Evolutionary conservation across 2,797 vertebrate genomes (phyloP).

Genomic region (Carcharodon carcharias): DNA sequence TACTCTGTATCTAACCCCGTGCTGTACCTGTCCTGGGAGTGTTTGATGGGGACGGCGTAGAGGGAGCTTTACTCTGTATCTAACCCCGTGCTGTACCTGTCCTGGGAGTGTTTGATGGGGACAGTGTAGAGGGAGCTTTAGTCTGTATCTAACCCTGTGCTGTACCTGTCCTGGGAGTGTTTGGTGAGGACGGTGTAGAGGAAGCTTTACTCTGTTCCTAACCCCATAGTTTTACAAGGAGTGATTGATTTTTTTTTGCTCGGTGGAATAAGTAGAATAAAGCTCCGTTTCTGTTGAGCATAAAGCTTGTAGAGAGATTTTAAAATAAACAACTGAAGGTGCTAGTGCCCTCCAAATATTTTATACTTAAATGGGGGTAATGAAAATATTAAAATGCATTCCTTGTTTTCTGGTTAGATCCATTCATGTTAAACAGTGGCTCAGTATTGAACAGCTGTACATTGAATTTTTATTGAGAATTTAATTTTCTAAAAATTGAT

Average conservation of each 20-base stretch:
- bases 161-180: too few species aligned
- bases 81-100: fast-evolving
- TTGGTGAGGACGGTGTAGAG: background rate
- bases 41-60: too few species aligned
- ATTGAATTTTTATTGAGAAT: slow-evolving; percentile 7
- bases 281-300: background rate
- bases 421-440: slow-evolving; percentile 1
- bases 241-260: background rate
- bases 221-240: background rate
- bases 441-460: slow-evolving; percentile 3
- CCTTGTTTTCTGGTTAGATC: background rate
- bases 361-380: background rate
- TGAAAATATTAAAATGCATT: slow-evolving; percentile 6
- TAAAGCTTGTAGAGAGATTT: background rate
- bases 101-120: too few species aligned
- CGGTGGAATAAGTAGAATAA: background rate
- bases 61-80: too few species aligned
- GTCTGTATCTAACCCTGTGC: background rate
- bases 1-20: too few species aligned
- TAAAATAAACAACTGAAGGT: background rate
- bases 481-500: slow-evolving; percentile 29
- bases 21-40: too few species aligned
- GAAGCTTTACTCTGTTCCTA: background rate
- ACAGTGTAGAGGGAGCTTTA: background rate
- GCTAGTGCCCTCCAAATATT: background rate